phyloP scores from a whole-genome alignment of 2,797 vertebrate species.

The Sardinella longiceps region DNA sequence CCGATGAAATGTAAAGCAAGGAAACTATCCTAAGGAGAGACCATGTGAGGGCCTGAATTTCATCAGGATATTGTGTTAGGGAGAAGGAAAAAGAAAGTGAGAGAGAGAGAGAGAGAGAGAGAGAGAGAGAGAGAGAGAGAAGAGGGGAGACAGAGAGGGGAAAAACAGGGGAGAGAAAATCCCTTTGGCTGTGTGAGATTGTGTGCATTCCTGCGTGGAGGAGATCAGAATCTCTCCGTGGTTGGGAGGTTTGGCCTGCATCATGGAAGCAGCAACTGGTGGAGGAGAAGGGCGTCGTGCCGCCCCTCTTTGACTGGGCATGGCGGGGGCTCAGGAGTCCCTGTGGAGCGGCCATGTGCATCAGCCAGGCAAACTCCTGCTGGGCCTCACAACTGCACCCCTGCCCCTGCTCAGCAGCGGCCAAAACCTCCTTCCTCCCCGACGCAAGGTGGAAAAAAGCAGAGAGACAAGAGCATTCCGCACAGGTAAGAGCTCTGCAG shows the following conservation, averaged over 20 bases:
- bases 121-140: neutral
- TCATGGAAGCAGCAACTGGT: neutral
- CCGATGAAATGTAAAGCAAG: neutral
- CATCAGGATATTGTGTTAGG: neutral
- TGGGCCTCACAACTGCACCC: slow-evolving; percentile 47
- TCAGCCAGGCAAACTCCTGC: slow-evolving; percentile 44
- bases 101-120: neutral
- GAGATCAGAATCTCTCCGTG: neutral
- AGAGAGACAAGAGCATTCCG: slow-evolving; percentile 42
- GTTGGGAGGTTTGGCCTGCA: slow-evolving; percentile 9
- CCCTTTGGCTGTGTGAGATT: neutral
- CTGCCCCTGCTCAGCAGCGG: slow-evolving; percentile 54
- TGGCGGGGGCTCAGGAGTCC: neutral
- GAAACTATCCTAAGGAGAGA: too few relatives aligned
- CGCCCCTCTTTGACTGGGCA: neutral
- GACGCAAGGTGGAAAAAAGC: neutral
- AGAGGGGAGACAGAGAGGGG: neutral
- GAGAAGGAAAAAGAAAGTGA: neutral
- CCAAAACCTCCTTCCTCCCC: slow-evolving; percentile 28
- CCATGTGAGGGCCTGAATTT: neutral
- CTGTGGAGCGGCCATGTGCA: neutral
- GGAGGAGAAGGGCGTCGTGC: neutral
- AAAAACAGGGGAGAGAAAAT: neutral
- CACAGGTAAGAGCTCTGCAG: neutral
- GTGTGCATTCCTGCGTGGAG: neutral